Base-by-base conservation (phyloP, 92 coral and sea anemone genomes). In the Epizoanthus rinbou region DNA sequence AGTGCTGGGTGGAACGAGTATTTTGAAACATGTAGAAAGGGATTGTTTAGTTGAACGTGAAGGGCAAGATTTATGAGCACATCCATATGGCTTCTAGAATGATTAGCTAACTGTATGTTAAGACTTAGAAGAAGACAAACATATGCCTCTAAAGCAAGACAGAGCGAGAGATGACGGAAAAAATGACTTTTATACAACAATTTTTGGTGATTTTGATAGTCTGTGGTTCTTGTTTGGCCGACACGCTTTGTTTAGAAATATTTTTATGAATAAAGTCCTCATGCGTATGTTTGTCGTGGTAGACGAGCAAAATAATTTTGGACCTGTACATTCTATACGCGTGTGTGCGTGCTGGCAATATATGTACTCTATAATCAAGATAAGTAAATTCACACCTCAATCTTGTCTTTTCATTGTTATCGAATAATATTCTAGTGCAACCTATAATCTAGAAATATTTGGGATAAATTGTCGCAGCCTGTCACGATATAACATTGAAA, bases 341-440 rank as follows among this genome's bases (percentile, higher is more conserved):
- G 54, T 33, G 73, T 4, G 22, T 35, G 47, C 14, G 73, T 67
- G 47, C 21, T 4, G 4, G 21, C 15, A 37, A n/a, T 23, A 57
- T 41, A 62, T 78, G 22, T 22, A 78, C 71, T 62, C 72, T 37
- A n/a, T 21, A 78, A 60, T 78, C 82, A 78, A 78, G 70, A 78
- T 78, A 78, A 78, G 23, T 69, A 78, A 4, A 41, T 78, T 78
- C 82, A 78, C 82, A 78, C 82, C 82, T 78, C 17, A 41, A 22
- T 50, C 71, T 28, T 63, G 8, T 78, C 62, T 78, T 78, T 62
- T 41, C 58, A 59, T 78, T 78, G 82, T 63, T 58, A 69, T 78
- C 72, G 64, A 78, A 59, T 23, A 78, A 62, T n/a, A 63, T 78
- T 78, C 41, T 24, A 78, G 39, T 31, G 14, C 45, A 14, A 78